These are phyloP conservation scores for Dasysyrphus albostriatus DNA, from an alignment of 2,888 invertebrate species.

Conservation along the genomic window DNA sequence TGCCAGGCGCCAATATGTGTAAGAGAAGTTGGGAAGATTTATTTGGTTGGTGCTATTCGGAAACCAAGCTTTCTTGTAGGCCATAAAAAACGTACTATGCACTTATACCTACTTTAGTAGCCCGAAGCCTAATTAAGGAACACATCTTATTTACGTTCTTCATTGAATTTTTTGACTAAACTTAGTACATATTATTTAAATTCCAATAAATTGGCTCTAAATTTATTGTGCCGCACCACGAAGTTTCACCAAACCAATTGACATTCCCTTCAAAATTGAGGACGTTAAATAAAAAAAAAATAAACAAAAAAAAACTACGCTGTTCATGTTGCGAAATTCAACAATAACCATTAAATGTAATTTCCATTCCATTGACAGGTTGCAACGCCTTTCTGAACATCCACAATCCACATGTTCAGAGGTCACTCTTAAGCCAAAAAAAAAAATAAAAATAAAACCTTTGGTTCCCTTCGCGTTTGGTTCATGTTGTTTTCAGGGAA, in stretches of 20 bases:
- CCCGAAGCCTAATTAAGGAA: not conserved
- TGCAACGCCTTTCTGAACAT: constrained; percentile 65
- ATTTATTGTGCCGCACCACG: constrained; percentile 20
- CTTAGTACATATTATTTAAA: constrained; percentile 10
- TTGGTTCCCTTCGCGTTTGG: constrained; percentile 4
- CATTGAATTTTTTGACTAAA: constrained; percentile 2
- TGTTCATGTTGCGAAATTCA: constrained; percentile 64
- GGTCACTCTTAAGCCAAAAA: constrained; percentile 38
- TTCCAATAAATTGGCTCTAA: constrained; percentile 42
- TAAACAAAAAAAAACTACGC: constrained; percentile 21
- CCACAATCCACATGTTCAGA: constrained; percentile 48
- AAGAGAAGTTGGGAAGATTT: too few relatives aligned
- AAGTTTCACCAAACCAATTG: constrained; percentile 38
- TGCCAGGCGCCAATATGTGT: too few relatives aligned
- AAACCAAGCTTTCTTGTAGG: not conserved
- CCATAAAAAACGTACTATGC: not conserved
- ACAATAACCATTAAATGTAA: constrained; percentile 68
- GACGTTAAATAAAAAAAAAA: constrained; percentile 35
- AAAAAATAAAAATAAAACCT: too few relatives aligned
- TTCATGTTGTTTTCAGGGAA: constrained; percentile 18
- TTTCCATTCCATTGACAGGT: constrained; percentile 72
- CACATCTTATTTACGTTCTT: constrained; percentile 6
- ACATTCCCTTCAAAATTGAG: constrained; percentile 56
- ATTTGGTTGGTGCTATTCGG: too few relatives aligned
- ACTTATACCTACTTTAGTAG: too few relatives aligned